phyloP scores from a whole-genome alignment of 2,888 invertebrate species.

The Pasiphila rectangulata region DNA sequence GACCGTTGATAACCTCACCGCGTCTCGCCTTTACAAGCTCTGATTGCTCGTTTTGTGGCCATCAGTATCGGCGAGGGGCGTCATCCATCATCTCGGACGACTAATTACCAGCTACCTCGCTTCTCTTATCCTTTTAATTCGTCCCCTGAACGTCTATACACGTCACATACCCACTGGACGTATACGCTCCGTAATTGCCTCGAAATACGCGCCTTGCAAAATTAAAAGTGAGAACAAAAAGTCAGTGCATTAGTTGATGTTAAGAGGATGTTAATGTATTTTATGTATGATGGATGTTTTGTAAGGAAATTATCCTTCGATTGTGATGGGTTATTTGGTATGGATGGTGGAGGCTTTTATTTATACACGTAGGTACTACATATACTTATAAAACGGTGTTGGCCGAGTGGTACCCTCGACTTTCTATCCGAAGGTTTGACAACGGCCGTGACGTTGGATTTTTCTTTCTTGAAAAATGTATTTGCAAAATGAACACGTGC shows the following conservation, averaged over 20 bases:
- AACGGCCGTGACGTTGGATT: no score
- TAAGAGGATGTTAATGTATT: conserved; percentile 44
- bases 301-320: conserved; percentile 20
- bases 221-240: conserved; percentile 55
- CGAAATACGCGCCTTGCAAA: conserved; percentile 58
- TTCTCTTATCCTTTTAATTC: conserved; percentile 76
- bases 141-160: conserved; percentile 64
- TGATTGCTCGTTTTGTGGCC: conserved; percentile 70
- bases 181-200: conserved; percentile 65
- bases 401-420: no score
- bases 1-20: conserved; percentile 5
- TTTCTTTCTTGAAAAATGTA: no score
- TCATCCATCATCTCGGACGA: conserved; percentile 75
- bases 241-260: conserved; percentile 46
- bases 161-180: conserved; percentile 33
- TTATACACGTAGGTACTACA: no score
- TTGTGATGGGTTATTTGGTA: conserved; percentile 3
- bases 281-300: conserved; percentile 33
- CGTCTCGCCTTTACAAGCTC: conserved; percentile 30
- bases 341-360: neutral
- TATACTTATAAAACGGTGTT: no score
- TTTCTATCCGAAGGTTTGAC: no score
- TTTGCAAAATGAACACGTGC: no score
- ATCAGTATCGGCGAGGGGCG: conserved; percentile 64
- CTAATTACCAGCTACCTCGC: conserved; percentile 79